Evolutionary conservation across 2,113 vertebrate genomes (phyloP), one percentile per base, ranked within the genome.

Genomic region (Syngnathoides biaculeatus): DNA sequence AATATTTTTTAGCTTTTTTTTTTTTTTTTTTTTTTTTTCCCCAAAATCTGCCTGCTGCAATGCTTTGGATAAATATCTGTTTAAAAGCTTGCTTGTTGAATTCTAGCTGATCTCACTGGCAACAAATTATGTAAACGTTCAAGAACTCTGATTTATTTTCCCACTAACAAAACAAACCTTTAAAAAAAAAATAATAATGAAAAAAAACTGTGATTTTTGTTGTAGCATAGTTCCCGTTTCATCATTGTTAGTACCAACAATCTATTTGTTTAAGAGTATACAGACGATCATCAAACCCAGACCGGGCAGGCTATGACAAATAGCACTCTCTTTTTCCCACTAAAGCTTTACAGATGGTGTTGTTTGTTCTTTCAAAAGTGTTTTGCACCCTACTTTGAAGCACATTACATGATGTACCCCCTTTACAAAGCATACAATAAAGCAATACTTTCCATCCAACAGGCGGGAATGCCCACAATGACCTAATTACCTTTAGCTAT

Each of bases 401-500:
- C 7, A 7, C 8, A 11, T 10, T 69, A 72, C 57, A 56, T 52
- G 59, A 52, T 52, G 59, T 55, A 38, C 19, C 39, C 71, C 66
- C 81, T 35, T 81, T 45, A 77, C 59, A 67, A 75, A 57, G 64
- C 73, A 67, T 73, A 64, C 74, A 78, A 79, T 73, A 43, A 83
- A 73, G 19, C 48, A 39, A 65, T 74, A 69, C 65, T 77, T 57
- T 71, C 71, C 71, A 73, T 68, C 64, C 30, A 40, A 75, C n/a
- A 43, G 50, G 53, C 30, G 68, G 48, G 27, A 69, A 70, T 69
- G 77, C 66, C 80, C 64, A 52, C 45, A 64, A 64, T 78, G 64
- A 43, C 53, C 50, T 47, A 79, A 55, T 73, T 74, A 56, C 13
- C 12, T 62, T 5, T 42, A 65, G 72, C 19, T 63, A 69, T 64